phyloP scores from a whole-genome alignment of 2,888 invertebrate genomes.

The Erannis defoliaria region DNA sequence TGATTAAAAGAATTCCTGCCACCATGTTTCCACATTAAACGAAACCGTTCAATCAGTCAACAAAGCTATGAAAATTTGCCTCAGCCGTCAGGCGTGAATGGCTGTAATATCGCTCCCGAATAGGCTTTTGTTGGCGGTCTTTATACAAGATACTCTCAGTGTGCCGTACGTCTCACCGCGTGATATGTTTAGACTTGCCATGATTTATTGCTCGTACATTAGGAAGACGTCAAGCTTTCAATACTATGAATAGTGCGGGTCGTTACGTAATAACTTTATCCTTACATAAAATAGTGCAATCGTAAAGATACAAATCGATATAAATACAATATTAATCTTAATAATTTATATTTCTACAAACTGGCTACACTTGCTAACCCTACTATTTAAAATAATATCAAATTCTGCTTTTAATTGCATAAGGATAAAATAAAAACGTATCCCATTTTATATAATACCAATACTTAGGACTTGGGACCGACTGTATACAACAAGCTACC shows the following conservation, averaged over 20 bases:
- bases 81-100: slow-evolving; percentile 60
- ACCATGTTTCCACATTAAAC: slow-evolving; percentile 1
- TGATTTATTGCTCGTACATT: slow-evolving; percentile 67
- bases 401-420: no score
- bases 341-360: no score
- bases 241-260: slow-evolving; percentile 18
- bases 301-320: no score
- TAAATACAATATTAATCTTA: no score
- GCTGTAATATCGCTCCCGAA: slow-evolving; percentile 56
- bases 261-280: background rate
- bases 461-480: no score
- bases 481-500: no score
- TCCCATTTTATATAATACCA: no score
- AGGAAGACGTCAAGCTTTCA: slow-evolving; percentile 54
- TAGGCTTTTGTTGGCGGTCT: slow-evolving; percentile 57
- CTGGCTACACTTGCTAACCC: no score
- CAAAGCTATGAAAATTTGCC: slow-evolving; percentile 56
- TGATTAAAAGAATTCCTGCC: background rate
- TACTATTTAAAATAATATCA: no score
- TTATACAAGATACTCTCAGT: slow-evolving; percentile 54
- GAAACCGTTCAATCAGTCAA: slow-evolving; percentile 40
- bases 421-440: no score
- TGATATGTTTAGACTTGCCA: slow-evolving; percentile 61
- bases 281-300: background rate
- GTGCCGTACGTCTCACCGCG: slow-evolving; percentile 48